These are phyloP conservation scores for Saccostrea glomerata DNA, from an alignment of 1,140 invertebrate species.

Conservation along the genomic window DNA sequence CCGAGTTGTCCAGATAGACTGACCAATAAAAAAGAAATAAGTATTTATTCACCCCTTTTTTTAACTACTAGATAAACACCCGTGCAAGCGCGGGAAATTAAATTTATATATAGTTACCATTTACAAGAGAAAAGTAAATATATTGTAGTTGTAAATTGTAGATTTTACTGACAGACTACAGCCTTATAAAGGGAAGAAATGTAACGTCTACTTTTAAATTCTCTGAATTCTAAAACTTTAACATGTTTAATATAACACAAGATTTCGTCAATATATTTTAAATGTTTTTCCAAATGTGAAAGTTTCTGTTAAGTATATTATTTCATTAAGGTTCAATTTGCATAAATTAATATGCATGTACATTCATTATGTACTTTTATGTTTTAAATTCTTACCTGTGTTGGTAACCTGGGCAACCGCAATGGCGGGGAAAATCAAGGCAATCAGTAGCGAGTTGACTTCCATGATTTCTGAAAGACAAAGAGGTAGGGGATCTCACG, in stretches of 20 bases:
- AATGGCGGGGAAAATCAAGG: neutral
- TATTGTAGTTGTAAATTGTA: too few relatives aligned
- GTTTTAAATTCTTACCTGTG: neutral
- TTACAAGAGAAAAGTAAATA: too few relatives aligned
- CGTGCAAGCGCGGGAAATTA: too few relatives aligned
- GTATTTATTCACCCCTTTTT: too few relatives aligned
- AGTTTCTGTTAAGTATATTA: too few relatives aligned
- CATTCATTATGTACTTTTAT: neutral
- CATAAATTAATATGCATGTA: too few relatives aligned
- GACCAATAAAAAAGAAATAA: neutral
- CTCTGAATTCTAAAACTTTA: neutral
- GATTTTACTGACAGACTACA: too few relatives aligned
- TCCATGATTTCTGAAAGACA: constrained; percentile 1
- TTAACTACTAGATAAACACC: too few relatives aligned
- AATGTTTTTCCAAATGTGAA: too few relatives aligned
- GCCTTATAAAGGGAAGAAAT: too few relatives aligned
- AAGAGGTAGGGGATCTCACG: neutral
- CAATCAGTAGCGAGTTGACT: neutral
- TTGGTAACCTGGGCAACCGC: neutral
- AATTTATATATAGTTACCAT: too few relatives aligned
- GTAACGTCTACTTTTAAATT: neutral
- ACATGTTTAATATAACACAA: neutral
- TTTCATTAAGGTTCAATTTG: too few relatives aligned
- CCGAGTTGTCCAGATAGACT: neutral
- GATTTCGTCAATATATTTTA: neutral